Base-by-base conservation (phyloP, 2,888 invertebrate species). In the Orthonevra nobilis region DNA sequence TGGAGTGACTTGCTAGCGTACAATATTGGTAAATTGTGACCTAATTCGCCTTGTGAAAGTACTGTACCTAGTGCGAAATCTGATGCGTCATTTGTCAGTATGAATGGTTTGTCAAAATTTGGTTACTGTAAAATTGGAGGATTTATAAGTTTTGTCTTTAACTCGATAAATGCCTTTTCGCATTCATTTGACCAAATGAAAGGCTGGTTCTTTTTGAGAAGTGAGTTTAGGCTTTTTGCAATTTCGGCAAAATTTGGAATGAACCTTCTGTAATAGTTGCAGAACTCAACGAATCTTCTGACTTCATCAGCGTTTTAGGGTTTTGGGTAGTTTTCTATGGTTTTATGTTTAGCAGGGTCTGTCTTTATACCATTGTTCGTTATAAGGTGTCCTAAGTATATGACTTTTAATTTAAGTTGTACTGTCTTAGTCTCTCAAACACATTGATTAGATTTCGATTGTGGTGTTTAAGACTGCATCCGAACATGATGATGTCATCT, bases 211-310 rank as follows among this genome's bases (percentile, higher is more conserved):
- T 36, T 36, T 15, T 36, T 36, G 5, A 6, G 17, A 14, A 36
- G 36, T 1, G 36, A 36, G 17, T 36, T 36, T 15, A 36, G 12
- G n/a, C 7, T 5, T 36, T 36, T 15, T 1, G 36, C 36, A 3
- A 15, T 36, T 4, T 9, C 1, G 3, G 17, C 14, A 36, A 36
- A 36, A 36, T 36, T 36, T 36, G 4, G 4, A 15, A 36, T 36
- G 17, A 81, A 83, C 19, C 73, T 32, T 36, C 81, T 68, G 30
- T 82, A 83, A 52, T 82, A 83, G 52, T 81, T 81, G 12, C 61
- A 82, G 36, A 83, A 82, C 5, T 81, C 82, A 3, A 82, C 34
- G 42, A 83, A 83, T 28, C 79, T 34, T 36, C 64, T 58, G 0
- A 56, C 36, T 50, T 73, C 66, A 10, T 82, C 54, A 15, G 70